phyloP scores from a whole-genome alignment of 2,888 invertebrate genomes.

The Trachelus stipa region DNA sequence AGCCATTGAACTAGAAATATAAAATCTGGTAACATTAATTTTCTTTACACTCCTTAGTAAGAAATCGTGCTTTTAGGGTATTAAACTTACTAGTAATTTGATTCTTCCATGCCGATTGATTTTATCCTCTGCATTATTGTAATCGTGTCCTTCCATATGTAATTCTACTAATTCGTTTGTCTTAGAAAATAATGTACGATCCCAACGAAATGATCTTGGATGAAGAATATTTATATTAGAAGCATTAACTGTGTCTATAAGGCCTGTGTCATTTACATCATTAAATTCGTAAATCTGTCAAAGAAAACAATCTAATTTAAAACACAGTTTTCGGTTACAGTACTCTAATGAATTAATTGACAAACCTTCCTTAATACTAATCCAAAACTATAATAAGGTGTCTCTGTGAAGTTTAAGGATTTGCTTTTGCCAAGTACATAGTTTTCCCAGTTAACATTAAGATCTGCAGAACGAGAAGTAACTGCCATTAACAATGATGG shows the following conservation, averaged over 20 bases:
- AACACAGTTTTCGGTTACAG: conserved; percentile 59
- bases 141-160: conserved; percentile 50
- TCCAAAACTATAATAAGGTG: conserved; percentile 72
- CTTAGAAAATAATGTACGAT: conserved; percentile 56
- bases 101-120: conserved; percentile 57
- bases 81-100: conserved; percentile 48
- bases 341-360: neutral
- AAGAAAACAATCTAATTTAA: conserved; percentile 15
- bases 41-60: neutral
- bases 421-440: conserved; percentile 50
- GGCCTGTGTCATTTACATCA: conserved; percentile 70
- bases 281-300: conserved; percentile 73
- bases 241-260: conserved; percentile 52
- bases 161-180: conserved; percentile 63
- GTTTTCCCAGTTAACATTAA: conserved; percentile 69
- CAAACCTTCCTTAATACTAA: conserved; percentile 70
- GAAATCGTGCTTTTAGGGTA: neutral
- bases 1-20: conserved; percentile 69
- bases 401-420: conserved; percentile 66
- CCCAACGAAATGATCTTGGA: conserved; percentile 64
- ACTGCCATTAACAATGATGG: conserved; percentile 72
- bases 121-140: conserved; percentile 48
- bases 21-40: neutral
- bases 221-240: conserved; percentile 60
- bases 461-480: conserved; percentile 66